Base-by-base conservation (phyloP, 2,113 vertebrate species). In the Platanista minor region DNA sequence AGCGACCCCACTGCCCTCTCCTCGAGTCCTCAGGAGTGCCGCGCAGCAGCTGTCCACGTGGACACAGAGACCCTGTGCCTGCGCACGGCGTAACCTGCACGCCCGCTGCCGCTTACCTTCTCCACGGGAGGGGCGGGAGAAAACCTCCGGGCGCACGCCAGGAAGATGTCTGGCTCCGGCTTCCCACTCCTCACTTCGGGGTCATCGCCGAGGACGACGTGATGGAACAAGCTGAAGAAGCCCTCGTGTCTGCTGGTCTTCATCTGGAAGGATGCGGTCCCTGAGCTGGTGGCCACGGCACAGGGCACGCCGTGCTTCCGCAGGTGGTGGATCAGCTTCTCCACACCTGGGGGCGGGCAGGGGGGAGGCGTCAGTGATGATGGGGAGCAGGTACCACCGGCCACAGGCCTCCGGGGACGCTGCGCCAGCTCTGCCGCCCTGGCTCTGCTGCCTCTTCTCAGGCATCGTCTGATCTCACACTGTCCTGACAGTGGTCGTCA, bases 161-260 rank as follows among this genome's bases (percentile, higher is more conserved):
- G 98, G 97, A 99, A 99, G 41, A 98, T 98, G 98, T 99, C 99
- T 0, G 99, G 99, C 1, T 98, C 74, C 0, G 99, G 99, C 96
- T 99, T 99, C 90, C 99, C 98, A 2, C 66, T 59, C 95, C 98
- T 98, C 82, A 99, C 99, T 4, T 99, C 99, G 0, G 99, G 99
- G 96, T 99, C 99, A 3, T 99, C 99, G 27, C 99, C 99, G 93
- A 99, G 81, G 1, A 99, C 99, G 4, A 99, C 31, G 97, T 99
- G 99, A 87, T 98, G 66, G 88, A 99, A 99, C 87, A 98, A 94
- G 85, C 92, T 0, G 49, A 99, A 99, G 71, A 99, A 98, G 0
- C 97, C 98, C 95, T 96, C 96, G 98, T 99, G 99, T 1, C 39
- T 97, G 61, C 96, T 96, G 21, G 99, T 99, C 98, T 99, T 99